Evolutionary conservation across 1,140 invertebrate species (phyloP), one percentile per base, ranked within the genome.

Genomic region (Drosophila subobscura): DNA sequence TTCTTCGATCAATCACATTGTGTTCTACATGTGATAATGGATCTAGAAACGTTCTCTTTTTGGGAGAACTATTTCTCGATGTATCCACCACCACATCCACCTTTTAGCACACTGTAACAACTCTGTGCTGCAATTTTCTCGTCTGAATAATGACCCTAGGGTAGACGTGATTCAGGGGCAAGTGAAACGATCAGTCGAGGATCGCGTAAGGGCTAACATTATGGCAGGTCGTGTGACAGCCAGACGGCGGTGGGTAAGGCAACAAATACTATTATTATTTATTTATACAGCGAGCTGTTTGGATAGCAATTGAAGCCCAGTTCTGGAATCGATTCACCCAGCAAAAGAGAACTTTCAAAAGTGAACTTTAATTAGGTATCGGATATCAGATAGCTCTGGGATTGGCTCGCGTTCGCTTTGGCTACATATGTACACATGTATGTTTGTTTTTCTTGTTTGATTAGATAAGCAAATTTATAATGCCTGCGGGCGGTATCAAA

Each of bases 381-480:
- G 53, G 54, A 67, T 55, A 49, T 68, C 46, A 20, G 4, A 7
- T 22, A 52, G 46, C 49, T 68, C 67, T 47, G 44, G 6, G 59
- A 64, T 44, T 8, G 58, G 44, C 14, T 14, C 42, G 46, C 46
- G 46, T 25, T 23, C 5, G 37, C 7, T 25, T 29, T 54, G 49
- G 37, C 7, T 16, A 5, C n/a, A n/a, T n/a, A 1, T 20, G 16
- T 20, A 20, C 16, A 20, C 16, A 20, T 20, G 16, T 20, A 20
- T 20, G 16, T 20, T 1, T 12, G 22, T 14, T 41, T 22, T 20
- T 8, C 52, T 22, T 33, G n/a, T 4, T 4, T 44, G 66, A 68
- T 70, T 70, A 70, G 66, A 70, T 56, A 70, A 68, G 50, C 44
- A 68, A 56, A 70, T 70, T 70, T 68, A 68, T 27, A 49, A 56